phyloP scores from a whole-genome alignment of 2,888 invertebrate species.

The Graphium colonna region DNA sequence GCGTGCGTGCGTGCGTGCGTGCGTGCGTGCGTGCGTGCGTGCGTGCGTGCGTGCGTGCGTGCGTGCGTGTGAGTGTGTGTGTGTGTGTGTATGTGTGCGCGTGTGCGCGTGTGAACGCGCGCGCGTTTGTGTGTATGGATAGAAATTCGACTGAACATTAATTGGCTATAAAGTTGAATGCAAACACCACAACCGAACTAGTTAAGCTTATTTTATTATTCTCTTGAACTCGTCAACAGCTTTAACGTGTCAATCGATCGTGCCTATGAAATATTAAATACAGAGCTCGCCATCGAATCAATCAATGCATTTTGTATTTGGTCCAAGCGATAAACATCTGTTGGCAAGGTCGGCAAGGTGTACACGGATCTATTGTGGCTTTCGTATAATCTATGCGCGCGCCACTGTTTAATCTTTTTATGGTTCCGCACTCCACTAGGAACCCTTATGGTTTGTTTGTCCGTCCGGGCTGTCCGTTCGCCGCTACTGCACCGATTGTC shows the following conservation, averaged over 20 bases:
- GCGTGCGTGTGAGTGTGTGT: no score
- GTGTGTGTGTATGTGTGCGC: no score
- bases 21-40: no score
- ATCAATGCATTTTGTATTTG: conserved; percentile 49
- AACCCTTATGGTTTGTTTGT: no score
- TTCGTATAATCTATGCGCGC: conserved; percentile 36
- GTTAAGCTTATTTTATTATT: not conserved
- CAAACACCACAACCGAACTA: not conserved
- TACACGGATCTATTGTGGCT: conserved; percentile 47
- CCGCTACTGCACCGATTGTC: no score
- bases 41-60: no score
- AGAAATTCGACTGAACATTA: no score
- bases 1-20: no score
- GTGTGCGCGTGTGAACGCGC: no score
- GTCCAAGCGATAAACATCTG: conserved; percentile 65
- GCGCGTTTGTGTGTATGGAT: no score
- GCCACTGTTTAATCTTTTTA: not conserved
- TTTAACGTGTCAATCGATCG: conserved; percentile 21
- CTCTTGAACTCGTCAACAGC: not conserved
- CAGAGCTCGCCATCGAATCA: conserved; percentile 41
- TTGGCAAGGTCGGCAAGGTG: conserved; percentile 60
- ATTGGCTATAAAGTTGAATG: not conserved
- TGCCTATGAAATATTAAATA: conserved; percentile 19
- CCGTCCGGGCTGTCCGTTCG: no score
- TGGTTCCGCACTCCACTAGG: no score